Evolutionary conservation across 2,113 vertebrate genomes (phyloP).

Genomic region (Phyllostomus hastatus): DNA sequence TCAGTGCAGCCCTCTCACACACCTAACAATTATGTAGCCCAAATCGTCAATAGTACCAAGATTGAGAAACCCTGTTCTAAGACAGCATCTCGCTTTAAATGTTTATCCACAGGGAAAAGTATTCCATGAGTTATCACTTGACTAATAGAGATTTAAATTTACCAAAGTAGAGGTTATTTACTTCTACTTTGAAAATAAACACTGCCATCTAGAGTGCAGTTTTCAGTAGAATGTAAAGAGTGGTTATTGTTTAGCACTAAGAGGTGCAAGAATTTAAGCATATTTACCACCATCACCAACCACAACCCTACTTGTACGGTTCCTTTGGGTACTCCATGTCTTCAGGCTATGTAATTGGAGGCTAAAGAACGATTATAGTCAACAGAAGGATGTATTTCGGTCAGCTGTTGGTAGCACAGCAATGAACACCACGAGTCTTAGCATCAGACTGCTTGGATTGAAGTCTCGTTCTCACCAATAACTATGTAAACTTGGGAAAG

Average conservation of each 20-base stretch:
- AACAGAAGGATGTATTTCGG: background rate
- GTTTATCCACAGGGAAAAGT: background rate
- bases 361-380: background rate
- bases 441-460: background rate
- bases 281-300: background rate
- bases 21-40: background rate
- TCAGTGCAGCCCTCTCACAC: too few species aligned
- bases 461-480: background rate
- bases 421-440: background rate
- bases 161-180: background rate
- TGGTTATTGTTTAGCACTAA: background rate
- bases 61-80: background rate
- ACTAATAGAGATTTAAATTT: background rate
- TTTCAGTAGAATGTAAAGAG: background rate
- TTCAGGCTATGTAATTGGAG: background rate
- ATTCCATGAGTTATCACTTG: background rate
- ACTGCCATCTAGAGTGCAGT: background rate
- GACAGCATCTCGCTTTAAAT: background rate
- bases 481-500: background rate
- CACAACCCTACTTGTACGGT: background rate
- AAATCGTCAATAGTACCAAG: background rate
- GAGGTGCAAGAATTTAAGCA: background rate
- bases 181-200: constrained; percentile 34
- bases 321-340: background rate
- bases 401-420: background rate